Base-by-base conservation (phyloP, 2,113 vertebrate species). In the Sciurus niger region DNA sequence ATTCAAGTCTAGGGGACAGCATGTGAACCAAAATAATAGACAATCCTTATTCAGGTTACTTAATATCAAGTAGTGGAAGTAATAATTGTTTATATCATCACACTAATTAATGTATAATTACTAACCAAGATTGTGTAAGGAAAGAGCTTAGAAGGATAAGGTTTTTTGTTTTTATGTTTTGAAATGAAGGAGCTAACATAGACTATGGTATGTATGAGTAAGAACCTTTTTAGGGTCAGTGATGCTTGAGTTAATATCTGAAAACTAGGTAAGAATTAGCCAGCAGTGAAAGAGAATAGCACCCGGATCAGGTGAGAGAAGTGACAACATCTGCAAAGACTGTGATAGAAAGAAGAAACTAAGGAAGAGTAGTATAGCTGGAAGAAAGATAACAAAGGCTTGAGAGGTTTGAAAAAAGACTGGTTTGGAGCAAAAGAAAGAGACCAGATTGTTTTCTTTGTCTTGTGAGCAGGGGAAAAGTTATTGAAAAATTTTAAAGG, bases 51-150 rank as follows among this genome's bases (percentile, higher is more conserved):
- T 25, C 77, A 40, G 6, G 72, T 73, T 43, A 48, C 87, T 90
- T 84, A 94, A 74, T 77, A 68, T 84, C 22, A 30, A 37, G 67
- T 20, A 48, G 18, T 84, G 16, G 32, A 78, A 84, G 25, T 65
- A 73, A 82, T 70, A 43, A 78, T 84, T 94, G 90, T 94, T 70
- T 37, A 46, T 89, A 7, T 53, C 83, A 74, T 76, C 80, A 84
- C 48, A 70, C 46, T 67, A 18, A 55, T 68, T 60, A 84, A 58
- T 13, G 4, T 51, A 24, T 67, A 73, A 46, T 95, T 53, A 46
- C n/a, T 95, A 92, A 79, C 83, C 53, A 80, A 32, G 65, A 43
- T 65, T 87, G 80, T 37, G 28, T 74, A 51, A 84, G 68, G 25
- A 84, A 84, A 85, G 25, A 85, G 70, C 80, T 51, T 37, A 43